Conservation (phyloP, 1,140 invertebrate genomes). For the Alviniconcha marisindica region DNA sequence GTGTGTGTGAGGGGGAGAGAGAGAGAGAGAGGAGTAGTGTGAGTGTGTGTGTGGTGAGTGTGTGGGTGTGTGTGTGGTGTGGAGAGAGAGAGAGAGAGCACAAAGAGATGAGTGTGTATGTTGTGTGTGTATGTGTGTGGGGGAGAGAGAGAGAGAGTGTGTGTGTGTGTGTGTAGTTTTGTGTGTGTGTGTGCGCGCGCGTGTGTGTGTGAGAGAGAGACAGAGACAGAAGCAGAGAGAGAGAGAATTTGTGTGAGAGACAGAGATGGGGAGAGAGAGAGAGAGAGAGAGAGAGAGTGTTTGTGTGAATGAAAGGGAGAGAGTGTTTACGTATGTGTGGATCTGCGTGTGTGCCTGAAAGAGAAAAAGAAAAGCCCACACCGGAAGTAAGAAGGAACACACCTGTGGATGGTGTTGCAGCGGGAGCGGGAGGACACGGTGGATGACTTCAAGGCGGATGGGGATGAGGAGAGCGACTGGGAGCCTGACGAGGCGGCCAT, state of each 20-base stretch:
- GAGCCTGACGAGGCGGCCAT: slow-evolving; percentile 68
- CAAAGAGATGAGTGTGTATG: neutral
- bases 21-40: no score
- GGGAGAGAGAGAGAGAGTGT: neutral
- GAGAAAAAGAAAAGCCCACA: no score
- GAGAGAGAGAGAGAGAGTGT: no score
- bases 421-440: slow-evolving; percentile 33
- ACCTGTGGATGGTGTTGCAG: no score
- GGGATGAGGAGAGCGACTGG: slow-evolving; percentile 62
- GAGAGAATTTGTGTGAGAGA: no score
- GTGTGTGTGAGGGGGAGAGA: neutral
- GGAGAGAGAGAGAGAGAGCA: no score
- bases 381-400: no score
- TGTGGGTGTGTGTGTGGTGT: slow-evolving; percentile 2
- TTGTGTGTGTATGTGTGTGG: neutral
- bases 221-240: no score
- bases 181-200: neutral
- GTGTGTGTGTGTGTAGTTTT: slow-evolving; percentile 1
- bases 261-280: no score
- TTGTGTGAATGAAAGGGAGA: no score
- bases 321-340: no score
- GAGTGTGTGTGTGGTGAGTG: neutral
- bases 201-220: neutral
- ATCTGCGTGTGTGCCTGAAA: no score
- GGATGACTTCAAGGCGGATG: slow-evolving; percentile 34